Base-by-base conservation (phyloP, 2,113 vertebrate species). In the Scatophagus argus region DNA sequence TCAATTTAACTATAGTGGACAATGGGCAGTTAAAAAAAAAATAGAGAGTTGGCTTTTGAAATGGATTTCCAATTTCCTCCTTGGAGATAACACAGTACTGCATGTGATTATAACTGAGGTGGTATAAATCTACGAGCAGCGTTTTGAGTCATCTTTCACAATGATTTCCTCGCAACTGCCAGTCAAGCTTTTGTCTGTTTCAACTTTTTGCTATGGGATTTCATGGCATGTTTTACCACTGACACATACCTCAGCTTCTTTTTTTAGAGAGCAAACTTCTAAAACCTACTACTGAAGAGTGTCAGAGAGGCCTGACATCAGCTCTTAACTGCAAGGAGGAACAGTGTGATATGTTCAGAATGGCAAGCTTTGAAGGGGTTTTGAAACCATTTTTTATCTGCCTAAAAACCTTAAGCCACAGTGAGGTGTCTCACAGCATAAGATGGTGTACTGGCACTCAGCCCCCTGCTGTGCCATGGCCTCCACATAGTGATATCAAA, bases 11-110 rank as follows among this genome's bases (percentile, higher is more conserved):
- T 72, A 88, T 69, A 81, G 76, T 81, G 92, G 87, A 90, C 84
- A 91, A 91, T 92, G 88, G 89, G 56, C 75, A 82, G 82, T 88
- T 82, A 61, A 82, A 87, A 61, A 82, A 87, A 89, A 82, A 88
- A 85, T 27, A 63, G 62, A 76, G 77, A 79, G 74, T 88, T 86
- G 71, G 73, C 87, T 88, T 90, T 89, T 86, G 79, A 90, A 85
- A 87, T 85, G 76, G 83, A 80, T 87, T 92, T 92, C 87, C 87
- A 89, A 91, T 92, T 91, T 89, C 86, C 85, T 87, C 77, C 79
- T 82, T 71, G 63, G 67, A 69, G 79, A 88, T 80, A 86, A 82
- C 81, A 87, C 76, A 83, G 76, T 32, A 29, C 38, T 71, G 75
- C 85, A 77, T 82, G 68, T 86, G 65, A 92, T 91, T 89, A 89